Evolutionary conservation across 2,888 invertebrate genomes (phyloP).

Genomic region (Imbricaverruca yamaguchii): DNA sequence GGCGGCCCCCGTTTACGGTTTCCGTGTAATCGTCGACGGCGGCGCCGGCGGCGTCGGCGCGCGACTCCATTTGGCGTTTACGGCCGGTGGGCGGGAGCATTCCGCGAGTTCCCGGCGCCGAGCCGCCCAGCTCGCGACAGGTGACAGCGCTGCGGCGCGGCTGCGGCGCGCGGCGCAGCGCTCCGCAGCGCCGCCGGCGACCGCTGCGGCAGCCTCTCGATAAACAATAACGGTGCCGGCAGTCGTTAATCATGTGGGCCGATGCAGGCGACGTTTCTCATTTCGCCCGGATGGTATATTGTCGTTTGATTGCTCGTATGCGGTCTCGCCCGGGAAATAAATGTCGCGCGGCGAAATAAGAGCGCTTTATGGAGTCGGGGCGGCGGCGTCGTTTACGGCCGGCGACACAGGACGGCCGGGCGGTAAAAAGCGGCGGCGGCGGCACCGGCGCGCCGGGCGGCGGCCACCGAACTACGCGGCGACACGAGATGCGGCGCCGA

Average conservation of each 20-base stretch:
- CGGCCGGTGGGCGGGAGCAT: neutral
- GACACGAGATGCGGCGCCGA: neutral
- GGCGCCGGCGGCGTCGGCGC: neutral
- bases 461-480: constrained; percentile 15
- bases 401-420: neutral
- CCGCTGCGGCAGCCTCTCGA: neutral
- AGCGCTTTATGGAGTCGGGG: constrained; percentile 8
- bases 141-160: neutral
- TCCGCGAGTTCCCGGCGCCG: neutral
- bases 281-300: constrained; percentile 4
- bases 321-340: constrained; percentile 10
- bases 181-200: neutral
- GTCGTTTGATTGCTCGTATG: constrained; percentile 21
- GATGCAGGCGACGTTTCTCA: constrained; percentile 14
- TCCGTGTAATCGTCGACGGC: neutral
- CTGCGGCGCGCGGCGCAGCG: neutral
- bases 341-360: constrained; percentile 20
- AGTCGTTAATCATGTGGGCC: constrained; percentile 12
- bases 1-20: neutral
- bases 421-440: neutral
- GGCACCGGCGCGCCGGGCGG: neutral
- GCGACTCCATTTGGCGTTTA: neutral
- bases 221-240: neutral
- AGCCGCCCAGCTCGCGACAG: neutral
- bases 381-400: neutral